A percentile compares a stretch with the other conserved stretches of the same genome.
phyloP scores from a whole-genome alignment of 2,797 vertebrate species.

The Peromyscus aztecus region DNA sequence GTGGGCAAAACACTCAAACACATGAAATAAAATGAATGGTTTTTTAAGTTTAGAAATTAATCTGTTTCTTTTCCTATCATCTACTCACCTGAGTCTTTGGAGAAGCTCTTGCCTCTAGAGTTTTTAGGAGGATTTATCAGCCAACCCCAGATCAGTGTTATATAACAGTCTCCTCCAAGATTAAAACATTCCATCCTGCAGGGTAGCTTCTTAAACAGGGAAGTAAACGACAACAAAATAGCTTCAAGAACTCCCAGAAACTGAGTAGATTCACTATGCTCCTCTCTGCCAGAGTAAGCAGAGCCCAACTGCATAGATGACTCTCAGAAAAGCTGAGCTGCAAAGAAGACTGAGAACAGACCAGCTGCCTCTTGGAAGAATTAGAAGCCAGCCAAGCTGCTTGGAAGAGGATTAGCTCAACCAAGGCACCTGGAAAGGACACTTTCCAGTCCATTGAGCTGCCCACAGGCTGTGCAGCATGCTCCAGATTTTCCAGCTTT shows the following conservation, averaged over 20 bases:
- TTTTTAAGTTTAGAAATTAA: conserved; percentile 45
- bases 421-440: background rate
- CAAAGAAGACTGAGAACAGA: background rate
- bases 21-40: background rate
- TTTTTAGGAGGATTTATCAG: conserved; percentile 59
- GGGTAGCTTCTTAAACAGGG: background rate
- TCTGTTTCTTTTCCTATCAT: conserved; percentile 52
- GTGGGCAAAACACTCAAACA: too few species aligned
- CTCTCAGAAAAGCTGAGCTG: too few species aligned
- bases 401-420: background rate
- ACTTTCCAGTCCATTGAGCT: background rate
- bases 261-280: background rate
- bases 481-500: background rate
- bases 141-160: background rate
- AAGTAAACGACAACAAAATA: background rate
- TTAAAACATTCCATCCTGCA: background rate
- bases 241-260: background rate
- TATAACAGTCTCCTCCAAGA: background rate
- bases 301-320: background rate
- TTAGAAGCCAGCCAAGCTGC: background rate
- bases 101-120: conserved; percentile 41
- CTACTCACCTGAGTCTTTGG: conserved; percentile 33
- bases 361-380: background rate
- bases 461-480: background rate
- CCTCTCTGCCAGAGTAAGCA: background rate